These are phyloP conservation scores for Hormaphis cornu DNA, from an alignment of 1,140 invertebrate genomes.

Conservation along the genomic window DNA sequence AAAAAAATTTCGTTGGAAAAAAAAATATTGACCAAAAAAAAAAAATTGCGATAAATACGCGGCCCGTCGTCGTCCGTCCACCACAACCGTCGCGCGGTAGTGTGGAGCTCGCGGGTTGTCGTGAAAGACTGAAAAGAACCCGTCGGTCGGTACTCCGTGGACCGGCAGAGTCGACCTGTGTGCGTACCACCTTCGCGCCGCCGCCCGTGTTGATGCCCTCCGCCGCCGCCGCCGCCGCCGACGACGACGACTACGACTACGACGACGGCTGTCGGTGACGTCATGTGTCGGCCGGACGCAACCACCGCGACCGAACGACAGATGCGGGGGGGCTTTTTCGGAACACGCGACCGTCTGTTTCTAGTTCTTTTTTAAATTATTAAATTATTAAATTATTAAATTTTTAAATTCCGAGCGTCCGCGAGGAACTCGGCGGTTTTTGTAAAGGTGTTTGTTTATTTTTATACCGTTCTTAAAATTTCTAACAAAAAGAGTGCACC, in stretches of 20 bases:
- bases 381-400: too few species aligned
- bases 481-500: too few species aligned
- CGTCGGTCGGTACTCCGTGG: neutral
- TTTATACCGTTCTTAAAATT: too few species aligned
- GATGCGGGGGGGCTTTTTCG: conserved; percentile 23
- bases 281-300: conserved; percentile 24
- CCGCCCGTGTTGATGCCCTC: conserved; percentile 32
- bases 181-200: conserved; percentile 26
- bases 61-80: conserved; percentile 3
- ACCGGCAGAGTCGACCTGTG: conserved; percentile 1
- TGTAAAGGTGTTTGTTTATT: too few species aligned
- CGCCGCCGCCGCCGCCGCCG: conserved; percentile 5
- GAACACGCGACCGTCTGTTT: neutral
- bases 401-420: too few species aligned
- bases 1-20: conserved; percentile 1
- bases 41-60: neutral
- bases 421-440: too few species aligned
- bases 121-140: conserved; percentile 31
- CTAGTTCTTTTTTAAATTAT: neutral
- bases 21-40: neutral
- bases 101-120: conserved; percentile 32
- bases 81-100: conserved; percentile 14
- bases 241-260: too few species aligned
- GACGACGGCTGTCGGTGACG: too few species aligned
- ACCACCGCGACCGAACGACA: conserved; percentile 25